Evolutionary conservation across 2,113 vertebrate species (phyloP), one percentile per base, ranked within the genome.

Genomic region (Numenius arquata): DNA sequence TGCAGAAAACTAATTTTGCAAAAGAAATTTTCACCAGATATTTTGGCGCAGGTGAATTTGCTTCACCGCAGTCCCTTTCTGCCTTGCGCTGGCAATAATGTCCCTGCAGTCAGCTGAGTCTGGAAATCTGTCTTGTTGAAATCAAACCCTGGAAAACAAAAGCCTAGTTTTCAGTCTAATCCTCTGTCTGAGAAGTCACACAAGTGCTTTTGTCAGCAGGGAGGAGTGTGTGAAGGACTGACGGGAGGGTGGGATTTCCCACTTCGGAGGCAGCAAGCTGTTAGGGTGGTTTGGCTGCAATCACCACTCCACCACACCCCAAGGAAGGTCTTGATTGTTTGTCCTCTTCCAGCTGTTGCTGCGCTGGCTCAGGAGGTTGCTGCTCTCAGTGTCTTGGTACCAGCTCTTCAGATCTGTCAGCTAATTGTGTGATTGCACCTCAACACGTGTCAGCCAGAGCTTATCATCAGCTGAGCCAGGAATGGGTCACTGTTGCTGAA

Each of bases 121-220:
- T 83, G 71, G 80, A 80, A 62, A 48, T 75, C 29, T 71, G 41
- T 45, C 75, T 72, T 43, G 8, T 55, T 92, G 63, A 62, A 84
- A 66, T 59, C 80, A 84, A 92, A 70, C 41, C 61, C 26, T 86
- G 79, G 73, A 77, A 71, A 78, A 92, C 76, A 68, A 78, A 83
- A 88, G 50, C 6, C 27, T n/a, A 6, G 32, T 58, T 94, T 41
- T 86, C n/a, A 21, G 1, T 83, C 55, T 94, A 74, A 81, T 93
- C 29, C 79, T 63, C 59, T 50, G 74, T 40, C 52, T 79, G 85
- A 65, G 88, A 70, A 84, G 72, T 90, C 89, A 71, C 72, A 25
- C 76, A 55, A 59, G 72, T 80, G 89, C 96, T 89, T 93, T 77
- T 97, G 95, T 97, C 93, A 97, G 93, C 95, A 97, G 89, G 93